phyloP scores from a whole-genome alignment of 2,888 invertebrate genomes.

The Micropterix aruncella region DNA sequence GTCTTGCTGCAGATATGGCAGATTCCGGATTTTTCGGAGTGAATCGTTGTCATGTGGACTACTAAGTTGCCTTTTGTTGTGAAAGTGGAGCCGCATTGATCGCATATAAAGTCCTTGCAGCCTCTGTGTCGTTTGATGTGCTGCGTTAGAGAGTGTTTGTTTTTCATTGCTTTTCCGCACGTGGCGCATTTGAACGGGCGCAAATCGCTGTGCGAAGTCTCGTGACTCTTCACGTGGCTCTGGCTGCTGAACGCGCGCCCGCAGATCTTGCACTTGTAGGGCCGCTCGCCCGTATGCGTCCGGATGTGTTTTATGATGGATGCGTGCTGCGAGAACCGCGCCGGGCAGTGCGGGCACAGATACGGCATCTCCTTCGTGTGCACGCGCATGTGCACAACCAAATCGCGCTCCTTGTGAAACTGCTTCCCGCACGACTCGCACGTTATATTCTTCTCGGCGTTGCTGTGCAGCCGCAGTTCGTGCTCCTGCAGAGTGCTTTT shows the following conservation, averaged over 20 bases:
- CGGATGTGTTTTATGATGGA: conserved; percentile 15
- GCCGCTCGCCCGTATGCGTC: neutral
- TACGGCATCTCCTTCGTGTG: conserved; percentile 32
- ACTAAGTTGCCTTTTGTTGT: conserved; percentile 9
- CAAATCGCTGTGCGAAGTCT: neutral
- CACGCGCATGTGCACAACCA: conserved; percentile 24
- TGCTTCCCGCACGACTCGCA: conserved; percentile 31
- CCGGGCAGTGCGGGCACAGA: conserved; percentile 21
- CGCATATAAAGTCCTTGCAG: neutral
- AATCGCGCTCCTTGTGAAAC: conserved; percentile 23
- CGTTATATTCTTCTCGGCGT: conserved; percentile 21
- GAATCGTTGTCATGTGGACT: conserved; percentile 9
- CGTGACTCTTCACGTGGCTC: conserved; percentile 17
- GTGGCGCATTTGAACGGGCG: neutral
- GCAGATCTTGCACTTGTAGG: neutral
- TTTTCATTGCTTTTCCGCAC: neutral
- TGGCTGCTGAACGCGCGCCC: conserved; percentile 19
- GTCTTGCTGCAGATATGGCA: neutral
- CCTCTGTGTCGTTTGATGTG: neutral
- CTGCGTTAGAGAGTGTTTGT: neutral
- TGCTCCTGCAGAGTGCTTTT: conserved; percentile 28
- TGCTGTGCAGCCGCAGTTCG: conserved; percentile 20
- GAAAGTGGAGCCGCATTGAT: conserved; percentile 7
- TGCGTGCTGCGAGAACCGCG: conserved; percentile 23
- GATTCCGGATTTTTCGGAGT: conserved; percentile 9